A percentile compares a stretch with the other conserved stretches of the same genome.
These are phyloP conservation scores for Scalopus aquaticus DNA, from an alignment of 2,113 vertebrate genomes.

Conservation along the genomic window DNA sequence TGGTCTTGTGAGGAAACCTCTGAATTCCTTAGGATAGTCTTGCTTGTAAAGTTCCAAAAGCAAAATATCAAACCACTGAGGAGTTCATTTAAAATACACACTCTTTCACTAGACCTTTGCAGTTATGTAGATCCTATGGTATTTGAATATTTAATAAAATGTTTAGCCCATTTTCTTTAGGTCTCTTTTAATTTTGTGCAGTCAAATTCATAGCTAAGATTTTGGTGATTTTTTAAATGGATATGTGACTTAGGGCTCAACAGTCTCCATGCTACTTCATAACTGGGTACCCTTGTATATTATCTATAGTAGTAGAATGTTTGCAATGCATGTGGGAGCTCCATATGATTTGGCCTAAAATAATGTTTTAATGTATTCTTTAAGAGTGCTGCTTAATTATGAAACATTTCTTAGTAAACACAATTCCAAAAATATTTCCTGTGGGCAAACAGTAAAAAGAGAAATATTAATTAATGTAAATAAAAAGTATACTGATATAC, in stretches of 20 bases:
- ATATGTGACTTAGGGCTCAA: not conserved
- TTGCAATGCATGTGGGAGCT: not conserved
- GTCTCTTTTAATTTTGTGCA: not conserved
- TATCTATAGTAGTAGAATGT: conserved; percentile 3
- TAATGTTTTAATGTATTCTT: not conserved
- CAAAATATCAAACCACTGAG: conserved; percentile 72
- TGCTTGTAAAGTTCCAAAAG: conserved; percentile 80
- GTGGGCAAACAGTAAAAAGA: not conserved
- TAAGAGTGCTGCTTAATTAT: not conserved
- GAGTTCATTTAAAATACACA: conserved; percentile 62
- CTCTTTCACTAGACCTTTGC: not conserved
- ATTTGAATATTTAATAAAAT: not conserved
- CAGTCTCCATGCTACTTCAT: not conserved
- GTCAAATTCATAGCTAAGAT: not conserved
- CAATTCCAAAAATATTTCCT: not conserved
- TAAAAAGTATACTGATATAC: not conserved
- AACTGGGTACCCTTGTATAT: not conserved
- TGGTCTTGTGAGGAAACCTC: conserved; percentile 84
- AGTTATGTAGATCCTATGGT: not conserved
- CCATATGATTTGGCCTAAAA: not conserved
- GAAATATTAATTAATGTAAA: conserved; percentile 15
- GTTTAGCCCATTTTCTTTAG: not conserved
- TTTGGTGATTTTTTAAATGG: conserved; percentile 9
- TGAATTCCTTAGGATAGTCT: conserved; percentile 81
- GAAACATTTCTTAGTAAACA: not conserved